A percentile compares a stretch with the other conserved stretches of the same genome.
Evolutionary conservation across 92 coral and sea anemone genomes (phyloP).

Genomic region (Micromussa lordhowensis): DNA sequence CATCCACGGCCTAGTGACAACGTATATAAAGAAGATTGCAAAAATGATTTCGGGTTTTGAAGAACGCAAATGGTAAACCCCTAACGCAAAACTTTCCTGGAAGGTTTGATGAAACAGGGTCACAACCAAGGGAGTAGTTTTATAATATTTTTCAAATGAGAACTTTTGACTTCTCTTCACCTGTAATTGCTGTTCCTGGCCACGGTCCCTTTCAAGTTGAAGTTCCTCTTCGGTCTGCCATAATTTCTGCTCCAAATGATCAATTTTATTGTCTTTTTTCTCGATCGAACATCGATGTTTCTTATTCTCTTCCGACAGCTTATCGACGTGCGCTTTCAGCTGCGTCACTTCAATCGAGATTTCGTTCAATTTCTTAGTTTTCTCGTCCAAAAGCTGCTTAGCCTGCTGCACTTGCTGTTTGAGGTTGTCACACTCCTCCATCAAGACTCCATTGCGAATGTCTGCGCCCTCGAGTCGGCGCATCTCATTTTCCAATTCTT

Average conservation of each 20-base stretch:
- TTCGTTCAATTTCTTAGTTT: slow-evolving; percentile 55
- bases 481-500: slow-evolving; percentile 67
- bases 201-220: slow-evolving; percentile 21
- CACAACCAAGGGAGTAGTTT: neutral
- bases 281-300: slow-evolving; percentile 59
- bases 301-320: slow-evolving; percentile 65
- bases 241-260: slow-evolving; percentile 62
- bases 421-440: slow-evolving; percentile 58
- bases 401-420: slow-evolving; percentile 57
- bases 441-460: slow-evolving; percentile 38
- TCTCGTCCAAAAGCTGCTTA: slow-evolving; percentile 49
- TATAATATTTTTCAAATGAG: neutral
- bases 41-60: too few species aligned
- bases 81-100: neutral
- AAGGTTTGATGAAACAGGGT: too few species aligned
- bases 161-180: neutral
- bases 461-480: slow-evolving; percentile 74
- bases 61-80: too few species aligned
- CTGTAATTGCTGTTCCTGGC: slow-evolving; percentile 15
- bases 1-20: too few species aligned
- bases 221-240: slow-evolving; percentile 9
- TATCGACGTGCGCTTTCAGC: slow-evolving; percentile 64
- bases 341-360: slow-evolving; percentile 67
- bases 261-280: slow-evolving; percentile 66
- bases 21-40: too few species aligned